Evolutionary conservation across 1,140 invertebrate genomes (phyloP).

Genomic region (Globodera rostochiensis): DNA sequence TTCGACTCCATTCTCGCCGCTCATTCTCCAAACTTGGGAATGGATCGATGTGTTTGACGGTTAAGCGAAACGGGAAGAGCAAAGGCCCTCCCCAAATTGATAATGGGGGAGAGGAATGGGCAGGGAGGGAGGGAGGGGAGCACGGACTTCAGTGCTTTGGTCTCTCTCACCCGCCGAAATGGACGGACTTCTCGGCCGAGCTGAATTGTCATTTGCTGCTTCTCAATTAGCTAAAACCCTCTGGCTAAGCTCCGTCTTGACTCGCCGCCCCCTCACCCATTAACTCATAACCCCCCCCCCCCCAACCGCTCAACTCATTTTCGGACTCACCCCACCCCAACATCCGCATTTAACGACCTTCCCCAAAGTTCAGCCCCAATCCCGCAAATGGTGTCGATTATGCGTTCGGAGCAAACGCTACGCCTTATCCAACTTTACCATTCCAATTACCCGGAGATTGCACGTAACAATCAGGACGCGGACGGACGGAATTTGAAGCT

Average conservation of each 20-base stretch:
- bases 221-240: conserved; percentile 16
- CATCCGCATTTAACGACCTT: background rate
- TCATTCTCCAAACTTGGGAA: conserved; percentile 13
- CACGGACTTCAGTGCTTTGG: background rate
- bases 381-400: conserved; percentile 35
- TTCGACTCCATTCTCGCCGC: conserved; percentile 13
- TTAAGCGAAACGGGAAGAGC: conserved; percentile 11
- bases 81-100: conserved; percentile 5
- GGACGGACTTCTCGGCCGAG: background rate
- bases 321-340: background rate
- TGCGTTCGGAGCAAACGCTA: conserved; percentile 43
- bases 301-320: background rate
- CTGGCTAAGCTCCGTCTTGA: background rate
- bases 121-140: background rate
- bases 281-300: background rate
- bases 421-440: conserved; percentile 47
- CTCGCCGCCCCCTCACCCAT: background rate
- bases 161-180: background rate
- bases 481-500: conserved; percentile 36
- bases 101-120: background rate
- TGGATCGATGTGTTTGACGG: conserved; percentile 7
- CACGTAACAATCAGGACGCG: conserved; percentile 42
- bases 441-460: conserved; percentile 46
- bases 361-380: background rate
- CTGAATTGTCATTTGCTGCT: conserved; percentile 1